A percentile compares a stretch with the other conserved stretches of the same genome.
phyloP scores from a whole-genome alignment of 2,797 vertebrate species.

The Bradypus variegatus region DNA sequence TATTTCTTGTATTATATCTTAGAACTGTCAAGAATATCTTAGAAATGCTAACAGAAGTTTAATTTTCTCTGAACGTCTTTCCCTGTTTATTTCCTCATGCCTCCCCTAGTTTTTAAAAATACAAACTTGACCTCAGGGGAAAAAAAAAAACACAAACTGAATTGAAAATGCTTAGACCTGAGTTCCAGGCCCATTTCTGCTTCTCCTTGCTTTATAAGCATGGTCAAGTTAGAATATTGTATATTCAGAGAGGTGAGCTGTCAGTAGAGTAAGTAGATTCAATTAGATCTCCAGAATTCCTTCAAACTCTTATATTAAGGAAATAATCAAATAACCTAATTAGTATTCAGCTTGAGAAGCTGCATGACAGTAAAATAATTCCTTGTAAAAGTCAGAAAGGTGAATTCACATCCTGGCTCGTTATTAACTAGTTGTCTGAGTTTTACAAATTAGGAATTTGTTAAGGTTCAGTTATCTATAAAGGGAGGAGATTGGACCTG shows the following conservation, averaged over 20 bases:
- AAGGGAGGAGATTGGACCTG: not conserved
- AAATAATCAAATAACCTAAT: not conserved
- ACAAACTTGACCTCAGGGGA: not conserved
- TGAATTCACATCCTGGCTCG: not conserved
- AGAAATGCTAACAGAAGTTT: not conserved
- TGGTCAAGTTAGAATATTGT: not conserved
- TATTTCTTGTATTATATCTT: not conserved
- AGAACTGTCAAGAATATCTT: not conserved
- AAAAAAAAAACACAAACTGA: not conserved
- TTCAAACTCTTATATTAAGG: not conserved
- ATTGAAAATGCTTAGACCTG: not conserved
- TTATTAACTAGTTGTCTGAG: not conserved
- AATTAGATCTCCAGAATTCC: not conserved
- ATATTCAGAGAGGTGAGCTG: not conserved
- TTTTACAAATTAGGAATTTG: not conserved
- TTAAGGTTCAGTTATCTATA: not conserved
- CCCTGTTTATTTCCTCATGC: not conserved
- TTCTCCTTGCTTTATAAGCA: not conserved
- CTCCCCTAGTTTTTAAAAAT: not conserved
- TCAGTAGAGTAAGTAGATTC: not conserved
- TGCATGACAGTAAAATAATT: not conserved
- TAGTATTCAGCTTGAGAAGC: not conserved
- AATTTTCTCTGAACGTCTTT: not conserved
- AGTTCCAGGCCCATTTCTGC: not conserved
- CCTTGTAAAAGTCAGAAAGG: not conserved